These are phyloP conservation scores for Lymantria dispar DNA, from an alignment of 2,888 invertebrate genomes.

Conservation along the genomic window DNA sequence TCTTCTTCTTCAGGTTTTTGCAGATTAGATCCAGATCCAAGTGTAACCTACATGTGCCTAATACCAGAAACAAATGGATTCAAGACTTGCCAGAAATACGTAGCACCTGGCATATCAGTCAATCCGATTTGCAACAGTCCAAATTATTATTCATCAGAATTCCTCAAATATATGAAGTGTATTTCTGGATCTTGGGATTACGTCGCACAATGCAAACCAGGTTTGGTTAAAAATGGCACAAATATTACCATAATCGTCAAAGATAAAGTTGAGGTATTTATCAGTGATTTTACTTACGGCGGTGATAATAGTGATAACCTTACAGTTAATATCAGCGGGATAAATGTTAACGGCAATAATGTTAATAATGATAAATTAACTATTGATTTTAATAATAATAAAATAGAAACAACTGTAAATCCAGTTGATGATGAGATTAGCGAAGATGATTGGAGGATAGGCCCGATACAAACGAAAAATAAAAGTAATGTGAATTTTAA, in stretches of 20 bases:
- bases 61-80: slow-evolving; percentile 32
- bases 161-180: slow-evolving; percentile 1
- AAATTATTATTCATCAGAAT: neutral
- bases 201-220: slow-evolving; percentile 3
- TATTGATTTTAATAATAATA: slow-evolving; percentile 8
- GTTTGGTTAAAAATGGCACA: slow-evolving; percentile 40
- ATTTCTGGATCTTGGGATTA: slow-evolving; percentile 1
- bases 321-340: neutral
- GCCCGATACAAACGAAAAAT: slow-evolving; percentile 4
- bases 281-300: slow-evolving; percentile 22
- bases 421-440: slow-evolving; percentile 40
- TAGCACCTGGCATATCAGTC: neutral
- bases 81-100: neutral
- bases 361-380: neutral
- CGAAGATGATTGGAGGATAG: slow-evolving; percentile 47
- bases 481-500: slow-evolving; percentile 24
- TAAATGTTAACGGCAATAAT: neutral
- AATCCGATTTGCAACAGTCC: slow-evolving; percentile 1
- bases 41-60: slow-evolving; percentile 1
- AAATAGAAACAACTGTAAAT: slow-evolving; percentile 12
- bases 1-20: slow-evolving; percentile 4
- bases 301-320: slow-evolving; percentile 1
- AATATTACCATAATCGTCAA: slow-evolving; percentile 53
- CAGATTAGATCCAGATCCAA: slow-evolving; percentile 1
- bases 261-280: slow-evolving; percentile 44